These are phyloP conservation scores for Cheiracanthium punctorium DNA, from an alignment of 2,888 invertebrate genomes.

Conservation along the genomic window DNA sequence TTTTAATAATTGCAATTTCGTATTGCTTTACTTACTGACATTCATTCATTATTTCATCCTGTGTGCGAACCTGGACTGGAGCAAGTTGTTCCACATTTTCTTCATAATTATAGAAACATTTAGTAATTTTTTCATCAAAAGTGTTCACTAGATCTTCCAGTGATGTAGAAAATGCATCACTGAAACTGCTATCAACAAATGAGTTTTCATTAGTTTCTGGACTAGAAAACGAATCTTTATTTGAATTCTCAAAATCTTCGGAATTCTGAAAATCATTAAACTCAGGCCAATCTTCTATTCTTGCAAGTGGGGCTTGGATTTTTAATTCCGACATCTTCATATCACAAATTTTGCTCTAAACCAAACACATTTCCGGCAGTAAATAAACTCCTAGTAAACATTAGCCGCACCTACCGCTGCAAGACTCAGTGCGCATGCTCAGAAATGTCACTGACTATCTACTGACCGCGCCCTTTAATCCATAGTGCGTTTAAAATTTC, in stretches of 20 bases:
- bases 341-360: background rate
- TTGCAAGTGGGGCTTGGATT: constrained; percentile 97
- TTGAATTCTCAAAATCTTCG: constrained; percentile 74
- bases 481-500: no score
- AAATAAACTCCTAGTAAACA: background rate
- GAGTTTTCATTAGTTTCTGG: constrained; percentile 74
- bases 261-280: constrained; percentile 78
- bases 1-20: no score
- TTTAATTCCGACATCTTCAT: constrained; percentile 83
- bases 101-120: constrained; percentile 98
- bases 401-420: background rate
- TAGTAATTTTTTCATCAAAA: constrained; percentile 98
- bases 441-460: background rate
- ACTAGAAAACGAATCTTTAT: constrained; percentile 71
- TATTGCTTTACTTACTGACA: constrained; percentile 95
- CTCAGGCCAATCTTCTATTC: constrained; percentile 87
- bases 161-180: constrained; percentile 93
- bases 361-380: background rate
- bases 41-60: constrained; percentile 99
- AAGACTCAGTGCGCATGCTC: background rate
- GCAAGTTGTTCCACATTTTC: constrained; percentile 98
- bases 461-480: no score
- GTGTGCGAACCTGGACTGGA: constrained; percentile 97
- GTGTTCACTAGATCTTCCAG: constrained; percentile 98
- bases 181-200: constrained; percentile 83